Evolutionary conservation across 53 echinoderm and acorn worm species (phyloP).

Genomic region (Holothuria leucospilota): DNA sequence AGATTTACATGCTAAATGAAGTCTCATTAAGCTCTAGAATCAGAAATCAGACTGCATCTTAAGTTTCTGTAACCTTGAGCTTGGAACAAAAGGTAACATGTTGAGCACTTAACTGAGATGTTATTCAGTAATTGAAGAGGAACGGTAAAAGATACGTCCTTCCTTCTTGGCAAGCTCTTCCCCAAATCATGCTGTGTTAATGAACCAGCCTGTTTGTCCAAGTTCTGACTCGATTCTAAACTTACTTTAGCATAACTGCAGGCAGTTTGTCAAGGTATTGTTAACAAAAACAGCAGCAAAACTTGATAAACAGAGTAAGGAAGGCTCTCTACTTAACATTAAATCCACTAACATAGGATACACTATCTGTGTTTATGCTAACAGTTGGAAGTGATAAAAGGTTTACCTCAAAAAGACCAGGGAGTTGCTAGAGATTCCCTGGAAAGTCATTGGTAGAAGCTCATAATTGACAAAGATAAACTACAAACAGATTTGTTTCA

Average conservation of each 20-base stretch:
- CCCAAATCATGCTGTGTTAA: slow-evolving; percentile 35
- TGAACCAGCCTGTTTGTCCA: slow-evolving; percentile 25
- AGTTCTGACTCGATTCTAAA: too few species aligned
- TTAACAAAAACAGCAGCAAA: too few species aligned
- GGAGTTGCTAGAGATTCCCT: too few species aligned
- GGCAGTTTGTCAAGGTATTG: too few species aligned
- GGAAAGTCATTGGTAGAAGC: too few species aligned
- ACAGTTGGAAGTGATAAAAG: slow-evolving; percentile 21
- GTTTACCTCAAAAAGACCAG: neutral
- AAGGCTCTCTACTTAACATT: too few species aligned
- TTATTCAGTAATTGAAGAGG: slow-evolving; percentile 6
- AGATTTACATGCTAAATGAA: slow-evolving; percentile 41
- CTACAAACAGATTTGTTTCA: too few species aligned
- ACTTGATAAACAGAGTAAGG: too few species aligned
- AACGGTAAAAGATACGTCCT: neutral
- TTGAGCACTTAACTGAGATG: slow-evolving; percentile 17
- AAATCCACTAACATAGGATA: too few species aligned
- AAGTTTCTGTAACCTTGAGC: slow-evolving; percentile 10
- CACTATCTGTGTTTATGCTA: neutral
- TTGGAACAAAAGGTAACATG: slow-evolving; percentile 4
- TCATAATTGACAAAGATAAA: too few species aligned
- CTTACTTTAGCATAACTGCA: too few species aligned
- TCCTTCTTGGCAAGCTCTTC: slow-evolving; percentile 18
- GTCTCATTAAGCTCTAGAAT: neutral
- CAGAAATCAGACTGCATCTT: too few species aligned